Base-by-base conservation (phyloP, 1,140 invertebrate species). In the Tribolium madens region DNA sequence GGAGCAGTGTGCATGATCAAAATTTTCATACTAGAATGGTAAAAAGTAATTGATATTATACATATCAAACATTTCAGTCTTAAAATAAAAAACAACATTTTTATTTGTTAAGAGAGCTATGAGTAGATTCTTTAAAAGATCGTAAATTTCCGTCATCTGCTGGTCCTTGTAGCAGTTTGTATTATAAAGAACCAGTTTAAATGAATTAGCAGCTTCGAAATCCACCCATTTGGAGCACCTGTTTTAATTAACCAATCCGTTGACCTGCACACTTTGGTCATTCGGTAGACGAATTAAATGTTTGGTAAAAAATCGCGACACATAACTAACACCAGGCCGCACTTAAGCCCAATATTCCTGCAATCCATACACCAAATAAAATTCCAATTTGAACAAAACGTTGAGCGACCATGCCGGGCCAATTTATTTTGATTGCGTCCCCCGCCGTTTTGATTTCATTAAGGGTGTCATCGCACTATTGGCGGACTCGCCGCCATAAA, bases 401-500 rank as follows among this genome's bases (percentile, higher is more conserved):
- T 64, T 64, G 57, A 50, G 70, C 70, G 46, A 47, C 50, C 36
- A 71, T n/a, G 70, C 46, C 47, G 31, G 46, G 26, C 46, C 46
- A 72, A 72, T 72, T 72, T 72, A 72, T 72, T 72, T 72, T 72
- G 70, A 72, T 72, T 72, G 70, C 69, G 42, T 48, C 47, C 50
- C 50, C 70, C 46, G 50, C 50, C 70, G 80, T 80, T 82, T 82
- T 82, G 81, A 82, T 82, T 82, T 82, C 81, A 82, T 82, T 82
- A 82, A 81, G 81, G 80, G 77, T 81, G 81, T 82, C 81, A 82
- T 82, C 80, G 76, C 76, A 79, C 77, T 81, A 82, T 81, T 76
- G 80, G 79, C 74, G 76, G 69, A 75, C 50, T 21, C 78, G 57
- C 73, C 73, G 76, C 72, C 77, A 78, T 69, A 76, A 76, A 76